These are phyloP conservation scores for Acrocephalus arundinaceus DNA, from an alignment of 2,113 vertebrate genomes.

Conservation along the genomic window DNA sequence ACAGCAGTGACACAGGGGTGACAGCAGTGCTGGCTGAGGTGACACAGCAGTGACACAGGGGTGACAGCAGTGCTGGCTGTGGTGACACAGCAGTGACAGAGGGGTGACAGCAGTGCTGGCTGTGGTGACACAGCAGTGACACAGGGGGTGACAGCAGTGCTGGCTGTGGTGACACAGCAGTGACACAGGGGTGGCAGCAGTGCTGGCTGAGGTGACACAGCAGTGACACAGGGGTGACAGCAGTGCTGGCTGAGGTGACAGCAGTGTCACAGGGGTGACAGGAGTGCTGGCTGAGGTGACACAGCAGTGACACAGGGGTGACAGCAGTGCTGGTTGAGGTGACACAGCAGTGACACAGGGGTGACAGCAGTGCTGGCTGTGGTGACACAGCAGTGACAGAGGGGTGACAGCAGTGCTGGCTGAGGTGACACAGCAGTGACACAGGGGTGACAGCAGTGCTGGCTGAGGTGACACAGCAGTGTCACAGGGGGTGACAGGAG, in stretches of 20 bases:
- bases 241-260: neutral
- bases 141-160: neutral
- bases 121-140: neutral
- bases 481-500: too few species aligned
- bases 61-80: neutral
- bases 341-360: neutral
- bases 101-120: too few species aligned
- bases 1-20: too few species aligned
- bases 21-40: neutral
- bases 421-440: neutral
- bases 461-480: neutral
- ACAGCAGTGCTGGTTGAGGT: neutral
- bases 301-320: too few species aligned
- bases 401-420: neutral
- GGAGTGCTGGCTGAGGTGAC: neutral
- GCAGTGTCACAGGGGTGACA: too few species aligned
- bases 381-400: neutral
- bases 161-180: neutral
- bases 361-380: neutral
- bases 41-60: accelerated
- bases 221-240: neutral
- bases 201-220: neutral
- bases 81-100: neutral
- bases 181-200: neutral
- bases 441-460: neutral